A percentile compares a stretch with the other conserved stretches of the same genome.
These are phyloP conservation scores for Propithecus deckenii DNA, from an alignment of 2,797 vertebrate genomes.

Conservation along the genomic window DNA sequence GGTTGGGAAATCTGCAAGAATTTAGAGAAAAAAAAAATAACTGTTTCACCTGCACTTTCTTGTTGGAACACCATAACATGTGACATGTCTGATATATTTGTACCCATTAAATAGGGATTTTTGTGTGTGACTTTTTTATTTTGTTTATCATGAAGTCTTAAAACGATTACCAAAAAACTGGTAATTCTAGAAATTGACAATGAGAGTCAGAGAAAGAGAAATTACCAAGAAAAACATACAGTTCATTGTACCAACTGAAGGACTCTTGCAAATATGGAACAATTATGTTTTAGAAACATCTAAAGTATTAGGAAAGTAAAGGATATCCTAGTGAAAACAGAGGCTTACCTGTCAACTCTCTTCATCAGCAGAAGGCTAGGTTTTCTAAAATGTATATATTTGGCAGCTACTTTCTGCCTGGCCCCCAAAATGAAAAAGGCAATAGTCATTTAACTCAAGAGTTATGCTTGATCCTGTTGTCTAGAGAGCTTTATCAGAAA, in stretches of 20 bases:
- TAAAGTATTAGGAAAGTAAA: background rate
- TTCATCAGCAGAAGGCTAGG: background rate
- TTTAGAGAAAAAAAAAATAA: background rate
- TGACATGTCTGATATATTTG: background rate
- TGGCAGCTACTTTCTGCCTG: background rate
- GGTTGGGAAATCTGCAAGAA: background rate
- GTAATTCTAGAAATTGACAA: background rate
- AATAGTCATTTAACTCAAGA: background rate
- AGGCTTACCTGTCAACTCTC: background rate
- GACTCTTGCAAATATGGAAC: background rate
- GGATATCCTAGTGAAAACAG: background rate
- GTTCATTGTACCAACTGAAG: background rate
- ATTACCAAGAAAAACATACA: background rate
- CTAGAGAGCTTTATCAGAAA: background rate
- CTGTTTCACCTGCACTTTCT: background rate
- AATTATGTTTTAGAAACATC: background rate
- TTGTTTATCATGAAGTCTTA: background rate
- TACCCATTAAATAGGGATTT: background rate
- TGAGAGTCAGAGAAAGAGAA: background rate
- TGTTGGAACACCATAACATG: background rate
- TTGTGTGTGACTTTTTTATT: background rate
- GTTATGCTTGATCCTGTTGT: background rate
- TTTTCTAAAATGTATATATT: background rate
- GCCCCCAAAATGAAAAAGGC: background rate
- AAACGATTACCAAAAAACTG: background rate